These are phyloP conservation scores for Caenorhabditis sp. DNA, from an alignment of 2,888 invertebrate species.

Conservation along the genomic window DNA sequence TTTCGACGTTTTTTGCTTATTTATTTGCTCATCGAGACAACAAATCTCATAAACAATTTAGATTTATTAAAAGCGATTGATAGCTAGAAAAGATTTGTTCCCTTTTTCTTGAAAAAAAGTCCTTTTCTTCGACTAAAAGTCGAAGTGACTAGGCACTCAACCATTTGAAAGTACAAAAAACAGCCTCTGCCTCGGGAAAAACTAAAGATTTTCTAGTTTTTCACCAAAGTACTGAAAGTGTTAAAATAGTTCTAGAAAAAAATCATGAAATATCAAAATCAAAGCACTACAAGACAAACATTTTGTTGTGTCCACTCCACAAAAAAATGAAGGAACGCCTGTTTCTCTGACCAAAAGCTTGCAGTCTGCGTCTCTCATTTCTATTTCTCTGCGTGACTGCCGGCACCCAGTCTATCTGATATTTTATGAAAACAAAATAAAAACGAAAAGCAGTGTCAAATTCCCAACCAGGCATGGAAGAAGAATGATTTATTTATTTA, in stretches of 20 bases:
- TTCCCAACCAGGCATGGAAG: neutral
- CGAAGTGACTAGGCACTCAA: neutral
- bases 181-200: too few relatives aligned
- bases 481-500: neutral
- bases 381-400: neutral
- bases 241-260: neutral
- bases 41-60: slow-evolving; percentile 1
- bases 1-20: slow-evolving; percentile 2
- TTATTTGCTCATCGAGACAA: slow-evolving; percentile 1
- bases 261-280: neutral
- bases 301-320: too few relatives aligned
- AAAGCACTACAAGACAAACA: neutral
- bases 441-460: neutral
- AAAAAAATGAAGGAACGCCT: neutral
- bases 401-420: neutral
- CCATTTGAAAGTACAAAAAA: too few relatives aligned
- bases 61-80: neutral
- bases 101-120: neutral
- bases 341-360: neutral
- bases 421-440: neutral
- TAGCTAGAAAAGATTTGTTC: too few relatives aligned
- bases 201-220: neutral
- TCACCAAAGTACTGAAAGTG: neutral
- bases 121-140: neutral
- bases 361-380: neutral